phyloP scores from a whole-genome alignment of 1,140 invertebrate species.

The Calliphora vicina region DNA sequence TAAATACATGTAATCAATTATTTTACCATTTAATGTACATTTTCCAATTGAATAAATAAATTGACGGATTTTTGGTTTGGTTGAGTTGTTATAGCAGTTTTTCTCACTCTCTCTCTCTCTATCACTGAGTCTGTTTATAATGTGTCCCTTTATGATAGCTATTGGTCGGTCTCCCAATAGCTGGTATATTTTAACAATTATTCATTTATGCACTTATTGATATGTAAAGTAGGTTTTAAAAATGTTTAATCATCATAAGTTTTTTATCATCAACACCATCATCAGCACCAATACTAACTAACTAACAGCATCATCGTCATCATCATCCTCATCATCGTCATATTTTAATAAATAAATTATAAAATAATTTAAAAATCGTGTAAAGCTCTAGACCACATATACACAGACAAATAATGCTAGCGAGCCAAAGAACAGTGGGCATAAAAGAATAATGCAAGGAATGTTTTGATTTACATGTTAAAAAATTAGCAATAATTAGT shows the following conservation, averaged over 20 bases:
- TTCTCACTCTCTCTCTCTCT: neutral
- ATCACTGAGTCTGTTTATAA: neutral
- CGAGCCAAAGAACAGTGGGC: neutral
- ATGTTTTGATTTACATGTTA: too few relatives aligned
- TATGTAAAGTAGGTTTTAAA: neutral
- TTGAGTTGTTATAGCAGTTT: neutral
- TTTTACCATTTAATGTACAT: neutral
- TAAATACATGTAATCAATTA: neutral
- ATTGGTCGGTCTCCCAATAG: too few relatives aligned
- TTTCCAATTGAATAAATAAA: conserved; percentile 7
- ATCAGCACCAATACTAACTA: neutral
- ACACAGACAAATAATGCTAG: neutral
- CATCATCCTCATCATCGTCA: neutral
- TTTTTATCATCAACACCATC: neutral
- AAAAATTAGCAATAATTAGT: too few relatives aligned
- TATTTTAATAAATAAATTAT: conserved; percentile 1
- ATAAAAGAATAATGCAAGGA: neutral
- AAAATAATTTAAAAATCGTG: conserved; percentile 8
- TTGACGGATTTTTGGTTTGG: conserved; percentile 11
- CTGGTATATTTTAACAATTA: neutral
- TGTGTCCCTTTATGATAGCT: neutral
- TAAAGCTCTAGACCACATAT: neutral
- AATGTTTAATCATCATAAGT: conserved; percentile 1
- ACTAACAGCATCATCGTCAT: too few relatives aligned
- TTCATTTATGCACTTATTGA: neutral